These are phyloP conservation scores for Drosophila birchii DNA, from an alignment of 2,888 invertebrate species.

Conservation along the genomic window DNA sequence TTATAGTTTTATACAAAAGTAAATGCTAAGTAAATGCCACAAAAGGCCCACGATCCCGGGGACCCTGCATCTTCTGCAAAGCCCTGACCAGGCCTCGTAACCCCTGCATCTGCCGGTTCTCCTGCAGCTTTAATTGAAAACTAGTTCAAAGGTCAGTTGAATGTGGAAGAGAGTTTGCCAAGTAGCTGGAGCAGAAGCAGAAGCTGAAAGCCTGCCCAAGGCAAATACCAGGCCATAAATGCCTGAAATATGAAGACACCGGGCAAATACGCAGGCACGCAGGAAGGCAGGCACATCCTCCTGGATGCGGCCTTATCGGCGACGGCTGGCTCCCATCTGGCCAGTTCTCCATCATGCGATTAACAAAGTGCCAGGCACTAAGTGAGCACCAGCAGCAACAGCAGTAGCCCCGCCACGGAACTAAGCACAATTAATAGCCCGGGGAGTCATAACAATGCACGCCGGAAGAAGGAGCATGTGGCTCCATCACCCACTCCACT, in stretches of 20 bases:
- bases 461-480: conserved; percentile 26
- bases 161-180: conserved; percentile 38
- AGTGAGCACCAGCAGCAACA: conserved; percentile 51
- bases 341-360: conserved; percentile 67
- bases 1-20: conserved; percentile 73
- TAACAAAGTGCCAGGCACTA: conserved; percentile 76
- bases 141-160: conserved; percentile 72
- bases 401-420: conserved; percentile 36
- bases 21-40: conserved; percentile 76
- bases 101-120: conserved; percentile 1
- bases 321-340: conserved; percentile 40
- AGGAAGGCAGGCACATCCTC: conserved; percentile 13
- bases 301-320: conserved; percentile 18
- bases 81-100: background rate
- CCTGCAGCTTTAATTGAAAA: conserved; percentile 73
- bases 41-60: conserved; percentile 53
- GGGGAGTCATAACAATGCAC: conserved; percentile 60
- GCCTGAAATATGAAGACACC: conserved; percentile 60
- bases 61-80: background rate
- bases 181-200: conserved; percentile 3
- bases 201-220: too few relatives aligned
- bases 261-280: conserved; percentile 29
- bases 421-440: conserved; percentile 79
- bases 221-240: conserved; percentile 48
- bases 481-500: conserved; percentile 2